Conservation (phyloP, 2,888 invertebrate genomes). For the Nysson spinosus region DNA sequence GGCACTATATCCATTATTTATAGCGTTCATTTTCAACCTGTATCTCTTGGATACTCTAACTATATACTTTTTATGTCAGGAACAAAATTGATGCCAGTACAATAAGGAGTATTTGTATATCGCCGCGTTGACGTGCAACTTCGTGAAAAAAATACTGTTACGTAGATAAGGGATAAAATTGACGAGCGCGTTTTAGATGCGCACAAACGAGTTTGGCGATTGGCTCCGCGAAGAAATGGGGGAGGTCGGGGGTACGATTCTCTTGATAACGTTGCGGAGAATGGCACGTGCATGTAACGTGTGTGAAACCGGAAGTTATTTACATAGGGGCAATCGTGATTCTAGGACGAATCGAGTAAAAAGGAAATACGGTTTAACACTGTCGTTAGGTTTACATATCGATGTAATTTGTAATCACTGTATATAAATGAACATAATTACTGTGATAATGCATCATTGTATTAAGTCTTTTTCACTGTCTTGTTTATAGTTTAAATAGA, state of each 20-base stretch:
- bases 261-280: background rate
- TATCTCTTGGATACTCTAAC: background rate
- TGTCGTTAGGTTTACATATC: too few relatives aligned
- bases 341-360: too few relatives aligned
- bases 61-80: background rate
- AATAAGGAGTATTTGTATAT: conserved; percentile 4
- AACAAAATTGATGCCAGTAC: background rate
- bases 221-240: background rate
- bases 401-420: too few relatives aligned
- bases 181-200: conserved; percentile 2
- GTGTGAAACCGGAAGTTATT: conserved; percentile 19
- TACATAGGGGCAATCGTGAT: too few relatives aligned
- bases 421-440: too few relatives aligned
- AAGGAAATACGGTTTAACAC: too few relatives aligned
- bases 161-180: conserved; percentile 10
- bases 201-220: conserved; percentile 2
- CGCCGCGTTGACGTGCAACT: conserved; percentile 3
- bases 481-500: too few relatives aligned
- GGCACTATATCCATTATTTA: too few relatives aligned
- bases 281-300: background rate
- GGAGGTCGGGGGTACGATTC: background rate
- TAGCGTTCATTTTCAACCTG: too few relatives aligned
- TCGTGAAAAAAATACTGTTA: conserved; percentile 6
- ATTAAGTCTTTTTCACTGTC: too few relatives aligned
- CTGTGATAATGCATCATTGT: too few relatives aligned